Conservation (phyloP, 2,888 invertebrate genomes). For the Eueremaeus valkanovi region DNA sequence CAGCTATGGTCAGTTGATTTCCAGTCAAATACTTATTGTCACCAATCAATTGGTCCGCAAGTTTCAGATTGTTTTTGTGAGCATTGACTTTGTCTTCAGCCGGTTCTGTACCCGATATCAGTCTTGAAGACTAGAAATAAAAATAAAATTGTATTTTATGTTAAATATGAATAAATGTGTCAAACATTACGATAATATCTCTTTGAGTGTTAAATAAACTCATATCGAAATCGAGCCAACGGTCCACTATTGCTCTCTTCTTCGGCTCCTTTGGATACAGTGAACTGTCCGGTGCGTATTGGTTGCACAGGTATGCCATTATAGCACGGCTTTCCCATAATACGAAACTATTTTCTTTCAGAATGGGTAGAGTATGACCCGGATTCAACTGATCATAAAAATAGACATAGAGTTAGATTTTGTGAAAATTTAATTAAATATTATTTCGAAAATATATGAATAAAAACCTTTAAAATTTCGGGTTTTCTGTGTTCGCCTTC, state of each 20-base stretch:
- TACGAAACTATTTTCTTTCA: constrained; percentile 63
- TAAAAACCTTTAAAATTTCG: neutral
- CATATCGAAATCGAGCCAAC: constrained; percentile 51
- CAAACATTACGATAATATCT: no score
- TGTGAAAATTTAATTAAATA: neutral
- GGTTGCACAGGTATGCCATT: constrained; percentile 70
- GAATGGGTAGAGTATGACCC: constrained; percentile 76
- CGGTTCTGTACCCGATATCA: neutral
- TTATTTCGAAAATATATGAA: no score
- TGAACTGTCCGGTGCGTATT: constrained; percentile 68
- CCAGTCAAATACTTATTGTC: neutral
- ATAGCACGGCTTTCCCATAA: constrained; percentile 78
- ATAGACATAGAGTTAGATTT: neutral
- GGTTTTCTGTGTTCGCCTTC: neutral
- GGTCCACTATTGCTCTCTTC: constrained; percentile 69
- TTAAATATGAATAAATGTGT: no score
- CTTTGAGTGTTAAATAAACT: neutral
- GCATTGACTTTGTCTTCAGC: neutral
- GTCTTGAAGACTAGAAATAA: neutral
- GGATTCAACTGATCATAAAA: constrained; percentile 50
- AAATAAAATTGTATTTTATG: neutral
- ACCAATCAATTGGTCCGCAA: neutral
- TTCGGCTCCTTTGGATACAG: constrained; percentile 69
- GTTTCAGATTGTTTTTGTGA: neutral
- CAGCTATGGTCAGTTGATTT: constrained; percentile 67